A percentile compares a stretch with the other conserved stretches of the same genome.
Conservation (phyloP, 2,888 invertebrate genomes). For the Ormyrus thymus region DNA sequence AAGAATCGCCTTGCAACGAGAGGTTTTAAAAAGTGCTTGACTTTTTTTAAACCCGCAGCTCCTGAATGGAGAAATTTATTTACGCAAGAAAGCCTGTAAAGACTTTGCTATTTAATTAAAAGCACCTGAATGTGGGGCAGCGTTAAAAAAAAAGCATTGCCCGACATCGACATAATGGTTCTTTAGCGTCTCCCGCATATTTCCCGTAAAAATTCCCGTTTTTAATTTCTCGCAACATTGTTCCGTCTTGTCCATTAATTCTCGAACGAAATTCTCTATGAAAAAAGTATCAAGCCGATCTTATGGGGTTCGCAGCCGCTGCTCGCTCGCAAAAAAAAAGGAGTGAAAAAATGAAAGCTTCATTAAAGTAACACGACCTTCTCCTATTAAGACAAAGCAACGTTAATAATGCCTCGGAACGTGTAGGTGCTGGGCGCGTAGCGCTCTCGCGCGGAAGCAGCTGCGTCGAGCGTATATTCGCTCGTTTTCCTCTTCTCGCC, state of each 20-base stretch:
- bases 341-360: constrained; percentile 40
- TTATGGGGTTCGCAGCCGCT: background rate
- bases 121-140: constrained; percentile 11
- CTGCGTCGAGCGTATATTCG: constrained; percentile 46
- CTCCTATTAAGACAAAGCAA: constrained; percentile 53
- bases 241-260: constrained; percentile 48
- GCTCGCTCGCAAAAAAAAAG: background rate
- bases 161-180: constrained; percentile 25
- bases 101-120: constrained; percentile 44
- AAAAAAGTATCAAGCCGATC: constrained; percentile 20
- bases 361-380: constrained; percentile 47
- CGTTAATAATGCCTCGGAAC: constrained; percentile 49
- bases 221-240: constrained; percentile 47
- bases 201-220: constrained; percentile 24
- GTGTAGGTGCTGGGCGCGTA: background rate
- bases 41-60: background rate
- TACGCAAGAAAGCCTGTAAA: background rate
- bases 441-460: constrained; percentile 26
- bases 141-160: constrained; percentile 11
- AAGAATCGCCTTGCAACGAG: no score
- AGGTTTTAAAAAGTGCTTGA: no score
- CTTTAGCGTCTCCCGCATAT: constrained; percentile 5
- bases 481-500: background rate
- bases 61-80: background rate
- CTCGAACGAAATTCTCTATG: constrained; percentile 37